Evolutionary conservation across 2,888 invertebrate genomes (phyloP).

Genomic region (Lagria hirta): DNA sequence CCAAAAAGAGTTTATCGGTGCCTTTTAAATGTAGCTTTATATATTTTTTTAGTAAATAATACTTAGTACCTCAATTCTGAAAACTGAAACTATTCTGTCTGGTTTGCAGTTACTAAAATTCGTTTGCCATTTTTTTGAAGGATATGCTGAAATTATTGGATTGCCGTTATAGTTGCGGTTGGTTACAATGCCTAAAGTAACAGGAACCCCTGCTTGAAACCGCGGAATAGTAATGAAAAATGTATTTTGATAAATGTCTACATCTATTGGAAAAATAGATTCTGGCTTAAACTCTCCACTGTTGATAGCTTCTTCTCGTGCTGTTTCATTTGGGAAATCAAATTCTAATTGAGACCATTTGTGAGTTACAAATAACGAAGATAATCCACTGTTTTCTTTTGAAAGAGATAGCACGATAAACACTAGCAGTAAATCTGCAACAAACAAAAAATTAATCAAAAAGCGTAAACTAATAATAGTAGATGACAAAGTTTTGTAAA

Average conservation of each 20-base stretch:
- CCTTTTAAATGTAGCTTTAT: no score
- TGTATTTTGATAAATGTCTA: conserved; percentile 69
- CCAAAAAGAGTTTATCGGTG: no score
- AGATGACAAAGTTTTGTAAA: no score
- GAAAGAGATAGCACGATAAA: no score
- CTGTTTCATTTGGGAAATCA: conserved; percentile 61
- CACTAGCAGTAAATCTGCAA: no score
- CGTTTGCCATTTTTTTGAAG: conserved; percentile 59
- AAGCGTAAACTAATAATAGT: no score
- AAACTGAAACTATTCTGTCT: conserved; percentile 71
- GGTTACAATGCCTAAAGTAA: conserved; percentile 66
- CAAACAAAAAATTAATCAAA: no score
- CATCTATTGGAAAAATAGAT: conserved; percentile 72
- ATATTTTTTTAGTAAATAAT: no score
- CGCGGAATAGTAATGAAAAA: conserved; percentile 74
- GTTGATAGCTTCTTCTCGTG: conserved; percentile 61
- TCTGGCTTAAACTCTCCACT: conserved; percentile 65
- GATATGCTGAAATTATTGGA: conserved; percentile 59
- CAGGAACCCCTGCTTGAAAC: conserved; percentile 77
- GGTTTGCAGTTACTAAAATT: conserved; percentile 43
- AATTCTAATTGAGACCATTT: conserved; percentile 76
- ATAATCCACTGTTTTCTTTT: no score
- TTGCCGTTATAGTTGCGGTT: conserved; percentile 38
- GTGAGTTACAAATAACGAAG: no score
- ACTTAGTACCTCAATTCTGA: conserved; percentile 71